Percentiles rank a stretch among this genome's conserved stretches.
These are phyloP conservation scores for Chionoecetes opilio DNA, from an alignment of 1,140 invertebrate species.

Conservation along the genomic window DNA sequence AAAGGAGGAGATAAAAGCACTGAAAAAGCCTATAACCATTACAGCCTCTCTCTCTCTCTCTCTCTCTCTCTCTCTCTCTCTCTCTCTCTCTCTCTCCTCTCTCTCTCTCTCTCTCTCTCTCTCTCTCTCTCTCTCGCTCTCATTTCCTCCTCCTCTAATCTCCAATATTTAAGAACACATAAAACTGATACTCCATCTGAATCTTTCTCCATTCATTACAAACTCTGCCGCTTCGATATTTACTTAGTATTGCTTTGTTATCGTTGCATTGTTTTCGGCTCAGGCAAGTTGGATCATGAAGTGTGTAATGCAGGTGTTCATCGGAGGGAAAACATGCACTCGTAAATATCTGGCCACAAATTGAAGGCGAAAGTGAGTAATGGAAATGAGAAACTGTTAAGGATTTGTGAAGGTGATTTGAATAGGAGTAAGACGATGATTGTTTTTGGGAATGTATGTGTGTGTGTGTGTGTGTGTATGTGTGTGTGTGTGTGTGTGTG, in stretches of 20 bases:
- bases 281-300: neutral
- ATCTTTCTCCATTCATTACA: neutral
- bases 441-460: no score
- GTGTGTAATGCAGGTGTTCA: neutral
- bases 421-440: no score
- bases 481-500: neutral
- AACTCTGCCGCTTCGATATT: neutral
- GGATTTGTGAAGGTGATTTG: neutral
- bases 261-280: neutral
- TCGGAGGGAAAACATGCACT: neutral
- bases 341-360: neutral
- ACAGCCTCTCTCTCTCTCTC: neutral
- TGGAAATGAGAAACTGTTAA: neutral
- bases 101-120: neutral
- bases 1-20: neutral
- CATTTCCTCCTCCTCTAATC: no score
- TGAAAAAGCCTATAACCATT: neutral
- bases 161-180: slow-evolving; percentile 23
- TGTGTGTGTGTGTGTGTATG: neutral
- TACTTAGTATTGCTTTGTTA: neutral
- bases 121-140: no score
- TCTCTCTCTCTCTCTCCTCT: neutral
- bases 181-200: neutral
- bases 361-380: neutral
- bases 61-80: neutral